These are phyloP conservation scores for Drosophila emarginata DNA, from an alignment of 2,888 invertebrate species.

Conservation along the genomic window DNA sequence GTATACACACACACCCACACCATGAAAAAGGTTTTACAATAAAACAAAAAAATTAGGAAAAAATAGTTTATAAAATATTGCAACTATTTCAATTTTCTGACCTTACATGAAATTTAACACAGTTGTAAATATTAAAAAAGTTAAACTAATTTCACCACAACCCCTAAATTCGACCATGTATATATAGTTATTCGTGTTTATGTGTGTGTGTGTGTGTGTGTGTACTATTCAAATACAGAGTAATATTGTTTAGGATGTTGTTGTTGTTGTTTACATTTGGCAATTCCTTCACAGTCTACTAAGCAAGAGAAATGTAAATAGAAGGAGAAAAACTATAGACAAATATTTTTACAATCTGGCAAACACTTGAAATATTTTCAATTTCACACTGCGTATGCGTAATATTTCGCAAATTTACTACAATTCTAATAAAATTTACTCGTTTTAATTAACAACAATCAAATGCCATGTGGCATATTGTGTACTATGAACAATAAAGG, in stretches of 20 bases:
- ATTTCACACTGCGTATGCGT: slow-evolving; percentile 52
- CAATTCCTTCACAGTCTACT: slow-evolving; percentile 66
- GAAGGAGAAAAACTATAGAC: slow-evolving; percentile 12
- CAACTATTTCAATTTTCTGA: slow-evolving; percentile 62
- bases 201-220: slow-evolving; percentile 33
- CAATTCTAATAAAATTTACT: slow-evolving; percentile 60
- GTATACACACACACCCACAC: slow-evolving; percentile 36
- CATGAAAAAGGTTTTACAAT: background rate
- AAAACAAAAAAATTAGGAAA: slow-evolving; percentile 16
- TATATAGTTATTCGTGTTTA: background rate
- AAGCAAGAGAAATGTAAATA: slow-evolving; percentile 63
- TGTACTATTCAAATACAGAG: slow-evolving; percentile 33
- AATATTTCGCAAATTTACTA: slow-evolving; percentile 54
- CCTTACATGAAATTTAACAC: slow-evolving; percentile 48
- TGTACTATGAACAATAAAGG: slow-evolving; percentile 1
- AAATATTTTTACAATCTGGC: background rate
- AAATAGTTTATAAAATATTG: slow-evolving; percentile 43
- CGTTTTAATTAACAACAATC: slow-evolving; percentile 58
- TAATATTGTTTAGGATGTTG: slow-evolving; percentile 62
- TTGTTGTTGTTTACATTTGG: slow-evolving; percentile 59
- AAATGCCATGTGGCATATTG: slow-evolving; percentile 4
- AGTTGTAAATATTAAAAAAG: slow-evolving; percentile 30
- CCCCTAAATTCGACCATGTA: background rate
- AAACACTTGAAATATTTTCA: slow-evolving; percentile 10
- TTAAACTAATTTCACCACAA: slow-evolving; percentile 21